Percentiles rank a stretch among this genome's conserved stretches.
phyloP scores from a whole-genome alignment of 2,888 invertebrate species.

The Leptopilina drosophilae region DNA sequence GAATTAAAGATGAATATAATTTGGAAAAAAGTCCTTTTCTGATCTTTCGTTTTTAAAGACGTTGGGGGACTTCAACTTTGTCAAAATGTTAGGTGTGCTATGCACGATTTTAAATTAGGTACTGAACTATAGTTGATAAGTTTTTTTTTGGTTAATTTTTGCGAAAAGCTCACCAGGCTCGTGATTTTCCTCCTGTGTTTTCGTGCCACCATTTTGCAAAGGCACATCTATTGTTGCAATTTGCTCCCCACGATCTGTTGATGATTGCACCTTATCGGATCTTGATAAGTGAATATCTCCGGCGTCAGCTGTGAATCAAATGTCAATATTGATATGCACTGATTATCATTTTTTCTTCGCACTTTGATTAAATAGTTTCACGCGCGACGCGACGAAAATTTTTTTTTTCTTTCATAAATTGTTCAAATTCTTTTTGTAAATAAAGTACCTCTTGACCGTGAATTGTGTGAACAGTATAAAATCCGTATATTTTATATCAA shows the following conservation, averaged over 20 bases:
- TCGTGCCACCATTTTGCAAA: constrained; percentile 75
- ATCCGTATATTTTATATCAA: not conserved
- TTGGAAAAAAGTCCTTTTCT: no score
- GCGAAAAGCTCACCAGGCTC: constrained; percentile 66
- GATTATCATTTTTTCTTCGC: not conserved
- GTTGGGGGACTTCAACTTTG: no score
- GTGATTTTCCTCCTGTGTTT: constrained; percentile 74
- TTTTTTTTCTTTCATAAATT: not conserved
- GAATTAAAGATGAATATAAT: no score
- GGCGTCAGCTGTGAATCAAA: constrained; percentile 62
- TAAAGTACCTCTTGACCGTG: constrained; percentile 2
- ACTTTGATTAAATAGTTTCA: not conserved
- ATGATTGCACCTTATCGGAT: constrained; percentile 79
- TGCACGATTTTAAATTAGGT: no score
- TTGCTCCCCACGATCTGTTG: constrained; percentile 72
- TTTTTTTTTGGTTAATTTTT: not conserved
- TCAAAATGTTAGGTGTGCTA: no score
- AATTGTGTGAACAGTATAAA: not conserved
- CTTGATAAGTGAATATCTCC: constrained; percentile 73
- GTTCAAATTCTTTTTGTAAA: constrained; percentile 12
- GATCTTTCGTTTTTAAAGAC: no score
- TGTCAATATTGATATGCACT: constrained; percentile 27
- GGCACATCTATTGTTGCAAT: constrained; percentile 74
- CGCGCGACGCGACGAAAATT: not conserved
- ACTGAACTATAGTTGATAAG: no score